These are phyloP conservation scores for Varroa destructor DNA, from an alignment of 1,140 invertebrate species.

Conservation along the genomic window DNA sequence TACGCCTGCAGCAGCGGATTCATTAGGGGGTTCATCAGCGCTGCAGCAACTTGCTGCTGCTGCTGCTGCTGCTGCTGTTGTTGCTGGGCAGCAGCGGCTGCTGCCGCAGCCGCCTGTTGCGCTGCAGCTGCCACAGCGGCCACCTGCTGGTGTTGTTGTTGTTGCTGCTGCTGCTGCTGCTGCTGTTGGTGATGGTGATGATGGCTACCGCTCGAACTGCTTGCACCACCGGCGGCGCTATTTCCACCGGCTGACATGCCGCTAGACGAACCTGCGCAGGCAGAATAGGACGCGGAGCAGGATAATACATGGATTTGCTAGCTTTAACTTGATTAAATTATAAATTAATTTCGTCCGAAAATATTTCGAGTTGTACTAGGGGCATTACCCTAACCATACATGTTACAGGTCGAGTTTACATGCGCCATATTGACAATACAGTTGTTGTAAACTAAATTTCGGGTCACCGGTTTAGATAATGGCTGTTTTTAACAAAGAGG, in stretches of 20 bases:
- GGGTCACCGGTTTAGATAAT: no score
- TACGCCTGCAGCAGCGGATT: slow-evolving; percentile 1
- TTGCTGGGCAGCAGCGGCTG: not conserved
- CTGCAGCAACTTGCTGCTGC: not conserved
- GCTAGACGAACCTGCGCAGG: no score
- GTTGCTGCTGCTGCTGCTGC: slow-evolving; percentile 35
- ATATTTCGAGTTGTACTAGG: no score
- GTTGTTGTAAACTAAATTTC: no score
- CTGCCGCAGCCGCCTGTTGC: slow-evolving; percentile 28
- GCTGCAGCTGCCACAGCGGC: slow-evolving; percentile 34
- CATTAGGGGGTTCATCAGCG: slow-evolving; percentile 2
- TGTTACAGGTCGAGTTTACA: no score
- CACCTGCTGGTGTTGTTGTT: slow-evolving; percentile 33
- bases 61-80: slow-evolving; percentile 23
- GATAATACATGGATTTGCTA: no score
- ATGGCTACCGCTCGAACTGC: slow-evolving; percentile 12
- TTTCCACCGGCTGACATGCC: slow-evolving; percentile 21
- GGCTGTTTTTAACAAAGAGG: no score
- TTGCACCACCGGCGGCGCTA: slow-evolving; percentile 1
- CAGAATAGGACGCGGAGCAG: no score
- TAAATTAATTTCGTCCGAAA: no score
- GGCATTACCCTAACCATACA: no score
- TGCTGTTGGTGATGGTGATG: slow-evolving; percentile 39
- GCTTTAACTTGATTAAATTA: no score
- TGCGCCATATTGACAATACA: no score